Evolutionary conservation across 2,113 vertebrate genomes (phyloP), one percentile per base, ranked within the genome.

Genomic region (Lampris incognitus): DNA sequence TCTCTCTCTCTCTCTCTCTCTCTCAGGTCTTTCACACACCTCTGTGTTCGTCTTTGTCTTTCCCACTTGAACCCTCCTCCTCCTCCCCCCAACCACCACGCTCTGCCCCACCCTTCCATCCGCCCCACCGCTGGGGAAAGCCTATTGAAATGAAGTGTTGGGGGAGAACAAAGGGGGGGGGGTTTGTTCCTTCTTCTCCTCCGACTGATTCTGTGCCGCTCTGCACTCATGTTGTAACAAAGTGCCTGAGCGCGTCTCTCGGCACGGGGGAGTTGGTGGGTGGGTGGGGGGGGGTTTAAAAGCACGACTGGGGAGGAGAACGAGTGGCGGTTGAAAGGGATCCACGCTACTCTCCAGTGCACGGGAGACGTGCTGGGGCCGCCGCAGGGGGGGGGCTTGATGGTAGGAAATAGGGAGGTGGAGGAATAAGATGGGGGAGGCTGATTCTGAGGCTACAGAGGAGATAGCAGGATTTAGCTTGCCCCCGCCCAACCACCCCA

Each of bases 61-160:
- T 38, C 59, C 36, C 38, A 54, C 10, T 13, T 13, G 10, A 13
- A 2, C 50, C 1, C 42, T 49, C 54, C 46, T 24, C 54, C 51
- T 3, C 56, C 48, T 64, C 10, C n/a, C 6, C 65, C 1, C 40
- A 42, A 24, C 24, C 24, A 24, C 24, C 38, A 6, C n/a, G 44
- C n/a, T 46, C 77, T 68, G 72, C 48, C 66, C 65, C 41, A 48
- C 59, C 52, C 40, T 79, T 76, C 66, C 66, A 76, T 70, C 60
- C 64, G 52, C 40, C 42, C 5, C 51, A 66, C 79, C 84, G 66
- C 85, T 49, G 4, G 69, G 74, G 81, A 82, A 69, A 52, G 69
- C 58, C 64, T 85, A 87, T 81, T 87, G 84, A 85, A 85, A 86
- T 74, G 59, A 79, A 76, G 73, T 52, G 24, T 62, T 49, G 56